Evolutionary conservation across 2,797 vertebrate genomes (phyloP), one percentile per base, ranked within the genome.

Genomic region (Graptemys geographica): DNA sequence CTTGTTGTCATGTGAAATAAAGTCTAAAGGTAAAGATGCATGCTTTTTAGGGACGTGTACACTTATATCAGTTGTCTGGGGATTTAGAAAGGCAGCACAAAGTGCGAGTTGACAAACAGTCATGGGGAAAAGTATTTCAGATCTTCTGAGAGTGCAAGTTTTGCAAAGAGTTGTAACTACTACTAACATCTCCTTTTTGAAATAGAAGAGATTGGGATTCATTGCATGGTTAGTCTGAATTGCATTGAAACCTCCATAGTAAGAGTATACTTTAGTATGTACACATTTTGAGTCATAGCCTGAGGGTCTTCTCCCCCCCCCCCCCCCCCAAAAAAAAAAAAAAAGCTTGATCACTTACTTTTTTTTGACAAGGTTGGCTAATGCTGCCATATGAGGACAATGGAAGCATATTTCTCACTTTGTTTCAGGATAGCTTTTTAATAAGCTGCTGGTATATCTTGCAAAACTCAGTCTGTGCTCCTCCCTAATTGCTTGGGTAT

Each of bases 401-500:
- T 52, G 81, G 79, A 56, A 94, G 11, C 55, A 83, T 62, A 1
- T 81, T 94, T 95, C 47, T 96, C 82, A 37, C 86, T 83, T 90
- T 91, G 37, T 41, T 74, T 41, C 11, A 44, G 83, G 82, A 13
- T 23, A 9, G 19, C 2, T 27, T 91, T 92, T 91, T 62, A 9
- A 41, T 57, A 25, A 92, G 74, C 65, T 95, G 56, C 96, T 96
- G 92, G 90, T 90, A 51, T 78, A 72, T 6, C 47, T 88, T 87
- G 6, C 27, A 76, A 49, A 90, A 91, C 56, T 59, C 15, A 78
- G 47, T 89, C 84, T 56, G 96, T 94, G 79, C 69, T 94, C 25
- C 84, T 21, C 1, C 59, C 44, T 74, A 74, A 23, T 44, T 89
- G 25, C 76, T 74, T 49, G 76, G n/a, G 79, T 91, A 84, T 95